A percentile compares a stretch with the other conserved stretches of the same genome.
phyloP scores from a whole-genome alignment of 2,797 vertebrate species.

The Synanceia verrucosa region DNA sequence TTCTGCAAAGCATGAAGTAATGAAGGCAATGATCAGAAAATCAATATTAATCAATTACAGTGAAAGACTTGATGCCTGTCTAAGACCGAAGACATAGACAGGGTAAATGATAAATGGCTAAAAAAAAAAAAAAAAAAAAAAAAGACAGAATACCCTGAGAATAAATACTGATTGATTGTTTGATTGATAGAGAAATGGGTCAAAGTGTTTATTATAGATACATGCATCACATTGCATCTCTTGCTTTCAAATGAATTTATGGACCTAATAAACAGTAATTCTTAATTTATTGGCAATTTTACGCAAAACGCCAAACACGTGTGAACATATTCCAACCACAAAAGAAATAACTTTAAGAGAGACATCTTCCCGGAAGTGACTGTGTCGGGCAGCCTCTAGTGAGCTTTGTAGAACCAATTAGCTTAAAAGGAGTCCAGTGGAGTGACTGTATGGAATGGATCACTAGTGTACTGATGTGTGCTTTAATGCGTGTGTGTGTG shows the following conservation, averaged over 20 bases:
- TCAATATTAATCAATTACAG: slow-evolving; percentile 44
- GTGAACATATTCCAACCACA: too few relatives aligned
- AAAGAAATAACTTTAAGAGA: too few relatives aligned
- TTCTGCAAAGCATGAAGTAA: slow-evolving; percentile 31
- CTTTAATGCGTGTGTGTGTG: slow-evolving; percentile 11
- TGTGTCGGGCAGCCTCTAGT: slow-evolving; percentile 45
- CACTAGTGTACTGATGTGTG: slow-evolving; percentile 27
- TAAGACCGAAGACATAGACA: not conserved
- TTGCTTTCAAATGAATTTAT: not conserved
- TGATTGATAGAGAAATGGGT: not conserved
- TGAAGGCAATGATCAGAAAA: slow-evolving; percentile 50
- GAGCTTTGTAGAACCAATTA: slow-evolving; percentile 71
- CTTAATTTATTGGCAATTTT: not conserved
- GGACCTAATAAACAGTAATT: not conserved
- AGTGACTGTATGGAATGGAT: slow-evolving; percentile 61
- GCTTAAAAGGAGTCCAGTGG: slow-evolving; percentile 71
- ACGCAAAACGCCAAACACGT: not conserved
- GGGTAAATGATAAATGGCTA: not conserved
- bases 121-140: not conserved
- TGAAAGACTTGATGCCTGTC: slow-evolving; percentile 15
- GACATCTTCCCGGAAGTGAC: slow-evolving; percentile 27
- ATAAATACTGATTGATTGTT: not conserved
- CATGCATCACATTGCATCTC: not conserved
- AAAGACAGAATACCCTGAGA: not conserved
- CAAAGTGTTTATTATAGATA: not conserved